Evolutionary conservation across 2,888 invertebrate species (phyloP), one percentile per base, ranked within the genome.

Genomic region (Xylota segnis): DNA sequence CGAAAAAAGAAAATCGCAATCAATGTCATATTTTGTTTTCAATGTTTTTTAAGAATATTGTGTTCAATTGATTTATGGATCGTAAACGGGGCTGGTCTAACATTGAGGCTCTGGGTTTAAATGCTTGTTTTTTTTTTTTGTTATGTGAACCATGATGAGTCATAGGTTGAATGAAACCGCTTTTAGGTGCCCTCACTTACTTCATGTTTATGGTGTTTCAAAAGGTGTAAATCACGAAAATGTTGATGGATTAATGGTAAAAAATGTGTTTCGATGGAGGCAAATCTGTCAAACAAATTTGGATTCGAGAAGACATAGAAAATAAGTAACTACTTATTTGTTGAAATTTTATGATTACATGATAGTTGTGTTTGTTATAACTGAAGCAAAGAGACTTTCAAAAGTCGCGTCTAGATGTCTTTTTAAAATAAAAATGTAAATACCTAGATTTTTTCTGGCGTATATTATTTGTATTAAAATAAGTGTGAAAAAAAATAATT

Each of bases 51-150:
- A 29, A 43, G 9, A 43, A 29, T 56, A 16, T 3, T 16, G 43
- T 40, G 12, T 45, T 70, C 23, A 29, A 45, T 5, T 70, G 45
- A 58, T 71, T 71, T 71, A 71, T 59, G 71, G 23, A 32, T 47
- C 34, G 9, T 59, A 47, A 71, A 58, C 27, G 18, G 16, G 27
- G 40, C 40, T 34, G 5, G 43, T 61, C 9, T 27, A 16, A 52
- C 50, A 27, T 61, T 61, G 61, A 61, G 29, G 16, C 52, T 18
- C 50, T 50, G 7, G 37, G 10, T 7, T 52, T 32, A 18, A 43
- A 9, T 12, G n/a, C n/a, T n/a, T n/a, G n/a, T n/a, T n/a, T n/a
- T n/a, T 18, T 4, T n/a, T 0, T 56, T 18, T 47, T 23, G 23
- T 23, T 47, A 58, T 70, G n/a, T 10, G 4, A 14, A 29, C 23